Base-by-base conservation (phyloP, 2,113 vertebrate species). In the Pelmatolapia mariae region DNA sequence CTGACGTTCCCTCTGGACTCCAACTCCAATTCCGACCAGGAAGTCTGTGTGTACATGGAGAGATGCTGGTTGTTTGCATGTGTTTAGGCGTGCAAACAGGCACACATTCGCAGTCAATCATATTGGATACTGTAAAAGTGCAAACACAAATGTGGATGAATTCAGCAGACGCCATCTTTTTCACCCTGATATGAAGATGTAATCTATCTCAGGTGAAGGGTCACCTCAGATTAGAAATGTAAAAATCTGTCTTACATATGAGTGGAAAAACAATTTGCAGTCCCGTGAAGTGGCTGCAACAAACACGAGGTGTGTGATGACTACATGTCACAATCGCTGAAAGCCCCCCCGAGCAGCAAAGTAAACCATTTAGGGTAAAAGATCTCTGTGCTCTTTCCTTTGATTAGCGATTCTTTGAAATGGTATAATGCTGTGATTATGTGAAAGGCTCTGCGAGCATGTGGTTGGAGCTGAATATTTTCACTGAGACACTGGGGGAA, bases 401-500 rank as follows among this genome's bases (percentile, higher is more conserved):
- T 95, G 94, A 94, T 95, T 92, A 94, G 93, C 80, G 38, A 87
- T 33, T 89, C 93, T 95, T 96, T 96, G 93, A 95, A 94, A 95
- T 73, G 88, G 78, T 92, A 93, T 95, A 94, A 96, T 87, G 85
- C 92, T 93, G 93, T 94, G 95, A 96, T 94, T 96, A 96, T 95
- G 94, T 95, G 92, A 94, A 91, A 85, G 87, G 91, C 90, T 91
- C 88, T n/a, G 92, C 78, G 89, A 95, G 93, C 91, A 87, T 95
- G 95, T 92, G 94, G 94, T 93, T 78, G 88, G 89, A 91, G 92
- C 92, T 19, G 90, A 90, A 95, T 94, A 87, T 95, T 94, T 95
- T 90, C 90, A 91, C 92, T 90, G 91, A 92, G 91, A 95, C 92
- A 87, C 91, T 59, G 85, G 96, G 96, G 96, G 89, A 92, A 95